These are phyloP conservation scores for Etheostoma cragini DNA, from an alignment of 2,113 vertebrate species.

Conservation along the genomic window DNA sequence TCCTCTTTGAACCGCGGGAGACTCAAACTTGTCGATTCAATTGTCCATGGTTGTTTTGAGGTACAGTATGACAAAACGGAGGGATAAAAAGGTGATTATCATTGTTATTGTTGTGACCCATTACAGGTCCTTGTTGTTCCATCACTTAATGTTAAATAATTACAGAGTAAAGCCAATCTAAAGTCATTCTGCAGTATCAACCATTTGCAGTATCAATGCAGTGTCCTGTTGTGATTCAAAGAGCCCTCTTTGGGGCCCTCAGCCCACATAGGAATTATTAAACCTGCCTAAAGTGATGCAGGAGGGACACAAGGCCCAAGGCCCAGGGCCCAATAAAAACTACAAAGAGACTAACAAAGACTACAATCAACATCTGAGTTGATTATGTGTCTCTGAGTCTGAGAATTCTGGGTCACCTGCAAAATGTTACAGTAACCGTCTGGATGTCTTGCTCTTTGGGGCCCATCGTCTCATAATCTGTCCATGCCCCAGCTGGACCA, in stretches of 20 bases:
- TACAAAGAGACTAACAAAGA: not conserved
- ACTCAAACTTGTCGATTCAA: slow-evolving; percentile 14
- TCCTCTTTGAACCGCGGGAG: slow-evolving; percentile 46
- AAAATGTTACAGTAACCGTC: not conserved
- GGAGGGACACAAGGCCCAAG: not conserved
- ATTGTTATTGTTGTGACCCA: slow-evolving; percentile 1
- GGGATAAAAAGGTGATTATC: not conserved
- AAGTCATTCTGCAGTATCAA: not conserved
- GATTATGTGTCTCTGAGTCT: not conserved
- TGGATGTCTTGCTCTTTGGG: not conserved
- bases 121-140: not conserved
- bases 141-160: not conserved
- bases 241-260: not conserved
- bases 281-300: not conserved
- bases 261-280: not conserved
- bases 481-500: slow-evolving; percentile 13
- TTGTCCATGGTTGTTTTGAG: not conserved
- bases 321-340: not conserved
- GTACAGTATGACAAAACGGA: not conserved
- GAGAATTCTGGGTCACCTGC: not conserved
- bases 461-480: not conserved
- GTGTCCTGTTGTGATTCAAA: slow-evolving; percentile 10
- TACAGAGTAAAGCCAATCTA: not conserved
- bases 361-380: not conserved
- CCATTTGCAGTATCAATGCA: not conserved